phyloP scores from a whole-genome alignment of 2,113 vertebrate genomes.

The Promerops cafer region DNA sequence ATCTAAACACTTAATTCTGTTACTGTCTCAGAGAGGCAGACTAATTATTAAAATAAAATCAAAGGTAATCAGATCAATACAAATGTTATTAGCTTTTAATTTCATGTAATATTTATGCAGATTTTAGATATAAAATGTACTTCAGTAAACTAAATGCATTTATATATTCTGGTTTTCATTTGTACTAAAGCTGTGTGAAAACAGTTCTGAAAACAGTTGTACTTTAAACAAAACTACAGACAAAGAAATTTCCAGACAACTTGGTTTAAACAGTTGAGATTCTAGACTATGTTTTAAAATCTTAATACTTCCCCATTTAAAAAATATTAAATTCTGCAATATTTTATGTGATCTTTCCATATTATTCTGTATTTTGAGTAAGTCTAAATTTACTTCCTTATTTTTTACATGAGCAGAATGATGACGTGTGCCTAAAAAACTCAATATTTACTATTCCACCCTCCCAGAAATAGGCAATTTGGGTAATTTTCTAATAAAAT shows the following conservation, averaged over 20 bases:
- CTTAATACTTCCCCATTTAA: accelerated
- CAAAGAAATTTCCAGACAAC: neutral
- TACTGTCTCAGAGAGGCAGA: neutral
- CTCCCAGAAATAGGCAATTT: neutral
- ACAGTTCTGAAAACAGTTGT: neutral
- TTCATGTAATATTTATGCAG: neutral
- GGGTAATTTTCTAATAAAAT: neutral
- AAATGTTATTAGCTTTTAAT: neutral
- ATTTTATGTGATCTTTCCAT: neutral
- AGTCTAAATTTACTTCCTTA: neutral
- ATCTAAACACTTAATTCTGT: neutral
- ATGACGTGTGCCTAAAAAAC: accelerated
- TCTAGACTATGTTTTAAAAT: neutral
- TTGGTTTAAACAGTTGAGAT: neutral
- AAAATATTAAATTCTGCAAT: neutral
- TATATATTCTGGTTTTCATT: neutral
- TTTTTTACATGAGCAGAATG: accelerated
- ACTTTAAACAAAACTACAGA: neutral
- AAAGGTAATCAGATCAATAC: neutral
- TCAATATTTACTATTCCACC: accelerated
- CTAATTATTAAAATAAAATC: neutral
- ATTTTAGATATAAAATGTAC: neutral
- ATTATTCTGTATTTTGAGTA: neutral
- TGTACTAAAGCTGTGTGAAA: neutral
- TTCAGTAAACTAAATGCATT: neutral